Evolutionary conservation across 1,140 invertebrate species (phyloP).

Genomic region (Apis dorsata): DNA sequence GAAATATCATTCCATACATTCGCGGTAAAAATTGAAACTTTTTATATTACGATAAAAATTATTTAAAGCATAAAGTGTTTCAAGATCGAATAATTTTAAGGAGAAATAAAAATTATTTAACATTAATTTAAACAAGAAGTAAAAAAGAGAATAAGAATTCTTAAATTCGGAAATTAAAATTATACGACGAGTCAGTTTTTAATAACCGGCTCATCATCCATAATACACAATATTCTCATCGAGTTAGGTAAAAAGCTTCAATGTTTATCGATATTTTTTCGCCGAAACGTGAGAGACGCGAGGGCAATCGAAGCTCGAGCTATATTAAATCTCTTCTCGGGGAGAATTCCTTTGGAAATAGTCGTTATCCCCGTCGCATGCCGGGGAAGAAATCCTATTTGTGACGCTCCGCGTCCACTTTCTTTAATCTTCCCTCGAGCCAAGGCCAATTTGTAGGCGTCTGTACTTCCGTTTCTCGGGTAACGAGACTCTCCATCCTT

Average conservation of each 20-base stretch:
- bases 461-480: conserved; percentile 31
- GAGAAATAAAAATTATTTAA: too few species aligned
- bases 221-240: too few species aligned
- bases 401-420: not conserved
- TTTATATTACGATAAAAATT: too few species aligned
- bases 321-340: conserved; percentile 34
- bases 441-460: conserved; percentile 48
- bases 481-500: not conserved
- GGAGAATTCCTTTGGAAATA: conserved; percentile 32
- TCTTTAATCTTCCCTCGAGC: conserved; percentile 26
- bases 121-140: too few species aligned
- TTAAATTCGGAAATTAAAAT: too few species aligned
- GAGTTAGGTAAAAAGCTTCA: not conserved
- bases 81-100: too few species aligned
- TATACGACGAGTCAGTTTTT: too few species aligned
- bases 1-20: not conserved
- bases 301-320: not conserved
- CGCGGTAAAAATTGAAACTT: too few species aligned
- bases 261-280: not conserved
- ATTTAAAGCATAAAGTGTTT: too few species aligned
- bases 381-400: conserved; percentile 40
- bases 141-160: too few species aligned
- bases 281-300: not conserved
- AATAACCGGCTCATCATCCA: too few species aligned
- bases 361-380: conserved; percentile 46